A percentile compares a stretch with the other conserved stretches of the same genome.
These are phyloP conservation scores for Acarapis woodi DNA, from an alignment of 1,140 invertebrate genomes.

Conservation along the genomic window DNA sequence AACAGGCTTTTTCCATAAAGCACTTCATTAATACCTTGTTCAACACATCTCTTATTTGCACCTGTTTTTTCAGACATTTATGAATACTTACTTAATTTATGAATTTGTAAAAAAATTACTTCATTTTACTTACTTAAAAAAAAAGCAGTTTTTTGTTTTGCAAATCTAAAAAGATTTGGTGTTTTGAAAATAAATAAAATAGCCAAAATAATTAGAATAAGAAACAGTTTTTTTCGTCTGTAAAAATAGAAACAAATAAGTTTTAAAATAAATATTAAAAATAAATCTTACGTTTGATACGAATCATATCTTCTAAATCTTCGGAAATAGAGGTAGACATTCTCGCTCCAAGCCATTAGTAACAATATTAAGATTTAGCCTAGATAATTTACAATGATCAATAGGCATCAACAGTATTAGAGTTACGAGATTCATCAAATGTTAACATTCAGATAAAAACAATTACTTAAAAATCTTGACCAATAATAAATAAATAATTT, in stretches of 20 bases:
- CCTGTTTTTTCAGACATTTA: background rate
- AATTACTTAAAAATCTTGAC: too few species aligned
- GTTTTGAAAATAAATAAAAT: background rate
- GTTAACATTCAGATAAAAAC: too few species aligned
- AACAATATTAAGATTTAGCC: too few species aligned
- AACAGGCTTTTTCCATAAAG: background rate
- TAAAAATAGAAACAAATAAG: background rate
- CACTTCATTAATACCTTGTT: background rate
- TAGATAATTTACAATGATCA: too few species aligned
- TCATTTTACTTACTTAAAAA: background rate
- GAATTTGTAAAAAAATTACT: background rate
- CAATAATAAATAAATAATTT: too few species aligned
- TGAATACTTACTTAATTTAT: background rate
- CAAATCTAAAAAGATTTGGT: constrained; percentile 1
- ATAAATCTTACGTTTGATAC: too few species aligned
- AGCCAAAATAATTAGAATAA: constrained; percentile 1
- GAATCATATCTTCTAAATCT: too few species aligned
- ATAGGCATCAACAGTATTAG: too few species aligned
- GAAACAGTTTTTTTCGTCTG: constrained; percentile 3
- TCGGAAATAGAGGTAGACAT: too few species aligned
- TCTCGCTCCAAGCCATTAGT: too few species aligned
- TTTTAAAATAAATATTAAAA: too few species aligned
- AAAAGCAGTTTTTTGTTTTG: background rate
- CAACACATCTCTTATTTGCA: background rate
- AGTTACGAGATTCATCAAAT: too few species aligned